Evolutionary conservation across 1,140 invertebrate genomes (phyloP).

Genomic region (Neodiprion virginianus): DNA sequence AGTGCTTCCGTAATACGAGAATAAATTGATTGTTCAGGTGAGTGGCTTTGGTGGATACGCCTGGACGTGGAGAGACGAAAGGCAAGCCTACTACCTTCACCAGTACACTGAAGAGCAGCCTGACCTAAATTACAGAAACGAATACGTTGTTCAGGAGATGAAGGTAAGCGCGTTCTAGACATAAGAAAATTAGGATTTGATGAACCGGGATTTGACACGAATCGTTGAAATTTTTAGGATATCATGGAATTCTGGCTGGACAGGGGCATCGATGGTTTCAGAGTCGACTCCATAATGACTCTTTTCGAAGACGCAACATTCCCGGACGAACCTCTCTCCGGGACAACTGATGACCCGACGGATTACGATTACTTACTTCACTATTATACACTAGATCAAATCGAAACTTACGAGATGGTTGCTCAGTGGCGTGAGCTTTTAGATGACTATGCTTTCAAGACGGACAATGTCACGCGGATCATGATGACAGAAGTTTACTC

Average conservation of each 20-base stretch:
- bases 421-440: conserved; percentile 66
- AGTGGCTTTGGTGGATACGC: conserved; percentile 72
- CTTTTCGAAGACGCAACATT: conserved; percentile 65
- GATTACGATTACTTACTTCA: conserved; percentile 68
- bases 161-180: conserved; percentile 42
- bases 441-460: conserved; percentile 58
- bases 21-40: conserved; percentile 51
- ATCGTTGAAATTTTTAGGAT: conserved; percentile 55
- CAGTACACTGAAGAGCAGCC: conserved; percentile 76
- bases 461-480: conserved; percentile 56
- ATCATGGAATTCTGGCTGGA: conserved; percentile 75
- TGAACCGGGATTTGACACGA: not conserved
- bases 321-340: conserved; percentile 63
- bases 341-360: conserved; percentile 47
- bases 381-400: conserved; percentile 67
- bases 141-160: conserved; percentile 65
- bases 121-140: conserved; percentile 75
- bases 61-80: conserved; percentile 70
- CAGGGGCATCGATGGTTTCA: conserved; percentile 75
- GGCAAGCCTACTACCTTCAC: conserved; percentile 79
- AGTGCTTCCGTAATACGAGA: no score
- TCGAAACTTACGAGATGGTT: conserved; percentile 67
- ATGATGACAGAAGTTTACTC: conserved; percentile 74
- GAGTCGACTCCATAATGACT: conserved; percentile 69
- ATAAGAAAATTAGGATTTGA: not conserved